Percentiles rank a stretch among this genome's conserved stretches.
Evolutionary conservation across 2,113 vertebrate genomes (phyloP).

Genomic region (Saccopteryx bilineata): DNA sequence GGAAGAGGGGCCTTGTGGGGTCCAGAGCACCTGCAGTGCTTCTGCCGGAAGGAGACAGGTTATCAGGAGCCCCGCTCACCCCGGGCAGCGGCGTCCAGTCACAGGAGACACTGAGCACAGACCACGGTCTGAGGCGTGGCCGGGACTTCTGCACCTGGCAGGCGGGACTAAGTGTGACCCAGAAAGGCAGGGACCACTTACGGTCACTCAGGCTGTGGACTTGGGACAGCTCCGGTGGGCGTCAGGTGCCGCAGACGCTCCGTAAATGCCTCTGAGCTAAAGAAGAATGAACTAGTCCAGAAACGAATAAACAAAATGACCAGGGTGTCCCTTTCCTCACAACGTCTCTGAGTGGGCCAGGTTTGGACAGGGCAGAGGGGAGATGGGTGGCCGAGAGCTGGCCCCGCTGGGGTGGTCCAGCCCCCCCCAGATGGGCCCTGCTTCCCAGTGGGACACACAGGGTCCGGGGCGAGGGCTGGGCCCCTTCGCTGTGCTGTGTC

Average conservation of each 20-base stretch:
- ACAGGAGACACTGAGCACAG: rapidly evolving
- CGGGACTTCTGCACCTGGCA: rapidly evolving
- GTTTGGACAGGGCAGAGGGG: rapidly evolving
- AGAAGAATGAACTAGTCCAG: not conserved
- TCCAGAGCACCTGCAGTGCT: rapidly evolving
- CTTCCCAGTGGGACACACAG: too few species aligned
- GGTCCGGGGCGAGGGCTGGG: not conserved
- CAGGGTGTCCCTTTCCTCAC: rapidly evolving
- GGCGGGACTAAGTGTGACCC: too few species aligned
- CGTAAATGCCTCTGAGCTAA: not conserved
- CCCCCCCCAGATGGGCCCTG: rapidly evolving
- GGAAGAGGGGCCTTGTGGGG: rapidly evolving
- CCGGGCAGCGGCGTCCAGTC: not conserved
- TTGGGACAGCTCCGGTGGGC: not conserved
- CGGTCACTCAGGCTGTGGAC: not conserved
- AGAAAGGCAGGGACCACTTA: not conserved
- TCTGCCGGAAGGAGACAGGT: rapidly evolving
- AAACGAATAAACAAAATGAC: rapidly evolving
- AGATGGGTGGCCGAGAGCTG: rapidly evolving
- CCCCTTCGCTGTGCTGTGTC: rapidly evolving
- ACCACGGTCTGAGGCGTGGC: rapidly evolving
- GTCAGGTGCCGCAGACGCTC: not conserved
- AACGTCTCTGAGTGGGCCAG: rapidly evolving
- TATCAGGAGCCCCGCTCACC: rapidly evolving
- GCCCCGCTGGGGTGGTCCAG: rapidly evolving